Conservation (phyloP, 2,888 invertebrate species). For the Melitaea athalia region DNA sequence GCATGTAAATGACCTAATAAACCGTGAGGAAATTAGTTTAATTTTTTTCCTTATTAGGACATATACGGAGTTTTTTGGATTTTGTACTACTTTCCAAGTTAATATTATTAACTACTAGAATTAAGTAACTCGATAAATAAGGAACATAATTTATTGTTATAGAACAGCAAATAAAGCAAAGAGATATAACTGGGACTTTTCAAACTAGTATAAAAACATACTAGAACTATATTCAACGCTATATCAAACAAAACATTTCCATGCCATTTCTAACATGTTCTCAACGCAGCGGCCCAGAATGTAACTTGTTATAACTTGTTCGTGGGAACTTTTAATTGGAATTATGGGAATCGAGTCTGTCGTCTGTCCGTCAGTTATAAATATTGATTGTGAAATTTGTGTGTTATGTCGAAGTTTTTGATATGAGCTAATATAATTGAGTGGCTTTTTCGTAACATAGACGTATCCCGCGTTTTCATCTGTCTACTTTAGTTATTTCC, state of each 20-base stretch:
- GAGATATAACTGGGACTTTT: not conserved
- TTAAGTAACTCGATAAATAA: not conserved
- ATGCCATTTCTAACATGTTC: slow-evolving; percentile 7
- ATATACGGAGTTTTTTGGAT: not conserved
- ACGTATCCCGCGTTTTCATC: too few species aligned
- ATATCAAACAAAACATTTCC: slow-evolving; percentile 6
- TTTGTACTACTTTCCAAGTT: not conserved
- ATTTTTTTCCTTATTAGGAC: too few species aligned
- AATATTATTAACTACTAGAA: too few species aligned
- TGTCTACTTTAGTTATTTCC: too few species aligned
- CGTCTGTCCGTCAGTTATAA: slow-evolving; percentile 16
- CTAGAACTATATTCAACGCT: not conserved
- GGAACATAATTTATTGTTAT: not conserved
- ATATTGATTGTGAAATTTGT: slow-evolving; percentile 22
- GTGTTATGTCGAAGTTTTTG: not conserved
- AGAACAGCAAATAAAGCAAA: not conserved
- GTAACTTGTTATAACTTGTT: slow-evolving; percentile 51
- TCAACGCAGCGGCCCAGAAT: slow-evolving; percentile 2
- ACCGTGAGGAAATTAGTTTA: too few species aligned
- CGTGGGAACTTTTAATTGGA: slow-evolving; percentile 57
- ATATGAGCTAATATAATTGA: slow-evolving; percentile 4
- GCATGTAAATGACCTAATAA: too few species aligned
- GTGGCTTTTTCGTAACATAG: not conserved
- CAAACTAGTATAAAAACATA: not conserved
- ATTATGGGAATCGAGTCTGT: slow-evolving; percentile 43